Base-by-base conservation (phyloP, 1,140 invertebrate species). In the Drosophila gunungcola region DNA sequence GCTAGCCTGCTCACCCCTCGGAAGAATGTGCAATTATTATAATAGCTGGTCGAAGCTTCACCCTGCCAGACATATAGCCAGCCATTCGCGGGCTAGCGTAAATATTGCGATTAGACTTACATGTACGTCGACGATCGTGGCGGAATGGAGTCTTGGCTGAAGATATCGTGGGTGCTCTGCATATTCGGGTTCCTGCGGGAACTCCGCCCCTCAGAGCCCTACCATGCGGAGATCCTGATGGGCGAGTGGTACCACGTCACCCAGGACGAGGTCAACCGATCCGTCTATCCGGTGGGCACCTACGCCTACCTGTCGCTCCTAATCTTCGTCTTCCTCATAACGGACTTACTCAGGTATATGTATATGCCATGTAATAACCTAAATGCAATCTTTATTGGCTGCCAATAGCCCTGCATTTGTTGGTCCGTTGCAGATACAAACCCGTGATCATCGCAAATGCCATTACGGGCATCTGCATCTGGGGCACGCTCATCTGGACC, bases 171-270 rank as follows among this genome's bases (percentile, higher is more conserved):
- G 4, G 82, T 97, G 38, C 92, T 97, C 1, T 96, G 96, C 73
- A 79, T 95, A 36, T 97, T 96, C 92, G 96, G 96, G n/a, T 95
- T 96, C 84, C 92, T 97, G 10, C 96, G 97, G 84, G 96, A 97
- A 86, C 93, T 97, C 51, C 93, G 96, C 12, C 96, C 96, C 1
- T 96, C 95, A 3, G 96, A 97, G 84, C 95, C 96, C 0, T 97
- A 95, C 86, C 92, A 97, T 13, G 96, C 95, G 9, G 94, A 96
- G 74, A 97, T 95, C 81, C 90, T 97, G 13, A 94, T 94, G 27
- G 93, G 93, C 13, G 92, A 93, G 51, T 95, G 94, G 93, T 95
- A 95, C 78, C 96, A 97, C 93, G 94, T 97, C 27, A 96, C 95
- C 3, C 88, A 93, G 43, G 91, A 93, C 53, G 62, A 91, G 52